These are phyloP conservation scores for Creontiades dilutus DNA, from an alignment of 2,888 invertebrate species.

Conservation along the genomic window DNA sequence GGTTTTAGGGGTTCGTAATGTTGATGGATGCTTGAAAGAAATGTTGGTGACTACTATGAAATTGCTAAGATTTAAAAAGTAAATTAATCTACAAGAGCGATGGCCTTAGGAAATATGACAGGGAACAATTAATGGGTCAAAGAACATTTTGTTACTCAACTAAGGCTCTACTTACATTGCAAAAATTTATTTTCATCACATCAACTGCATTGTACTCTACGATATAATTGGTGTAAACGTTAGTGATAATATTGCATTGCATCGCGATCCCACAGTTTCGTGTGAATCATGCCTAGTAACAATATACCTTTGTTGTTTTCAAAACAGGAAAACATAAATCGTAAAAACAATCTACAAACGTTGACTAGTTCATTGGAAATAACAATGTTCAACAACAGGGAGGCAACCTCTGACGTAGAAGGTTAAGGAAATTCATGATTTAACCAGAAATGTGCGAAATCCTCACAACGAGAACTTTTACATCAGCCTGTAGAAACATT, in stretches of 20 bases:
- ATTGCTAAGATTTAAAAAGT: not conserved
- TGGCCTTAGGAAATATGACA: not conserved
- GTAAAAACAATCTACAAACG: constrained; percentile 49
- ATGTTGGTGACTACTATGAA: not conserved
- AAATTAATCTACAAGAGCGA: not conserved
- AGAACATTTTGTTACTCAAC: constrained; percentile 33
- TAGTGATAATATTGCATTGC: constrained; percentile 29
- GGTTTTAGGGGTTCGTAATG: too few relatives aligned
- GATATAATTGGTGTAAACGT: constrained; percentile 31
- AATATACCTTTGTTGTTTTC: constrained; percentile 1
- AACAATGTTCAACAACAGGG: constrained; percentile 37
- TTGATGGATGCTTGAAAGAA: too few relatives aligned
- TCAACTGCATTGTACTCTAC: constrained; percentile 30
- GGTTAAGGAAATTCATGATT: constrained; percentile 10
- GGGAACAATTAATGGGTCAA: constrained; percentile 1
- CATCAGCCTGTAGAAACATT: not conserved
- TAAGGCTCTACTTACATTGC: constrained; percentile 1
- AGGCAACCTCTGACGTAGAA: constrained; percentile 10
- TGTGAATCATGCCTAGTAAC: constrained; percentile 20
- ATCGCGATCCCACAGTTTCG: not conserved
- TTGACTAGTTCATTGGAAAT: constrained; percentile 62
- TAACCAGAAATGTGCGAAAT: constrained; percentile 16
- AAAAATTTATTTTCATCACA: not conserved
- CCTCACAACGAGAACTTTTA: not conserved
- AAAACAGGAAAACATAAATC: constrained; percentile 22